Conservation (phyloP, 2,113 vertebrate species). For the Cyphomyrus plagiostoma region DNA sequence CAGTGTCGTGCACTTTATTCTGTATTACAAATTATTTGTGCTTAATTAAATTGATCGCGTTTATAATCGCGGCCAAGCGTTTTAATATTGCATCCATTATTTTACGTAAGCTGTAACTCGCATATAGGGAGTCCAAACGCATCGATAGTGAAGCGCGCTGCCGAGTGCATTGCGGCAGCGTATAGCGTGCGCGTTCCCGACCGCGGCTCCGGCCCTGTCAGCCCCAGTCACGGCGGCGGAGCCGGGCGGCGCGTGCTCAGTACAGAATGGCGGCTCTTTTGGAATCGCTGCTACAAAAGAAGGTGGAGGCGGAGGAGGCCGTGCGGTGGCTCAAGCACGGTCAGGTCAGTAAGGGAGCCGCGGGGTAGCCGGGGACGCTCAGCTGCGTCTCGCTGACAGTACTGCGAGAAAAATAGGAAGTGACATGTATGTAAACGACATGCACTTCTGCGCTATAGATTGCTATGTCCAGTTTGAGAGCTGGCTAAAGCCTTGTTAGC, state of each 20-base stretch:
- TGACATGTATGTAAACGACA: slow-evolving; percentile 36
- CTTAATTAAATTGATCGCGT: not conserved
- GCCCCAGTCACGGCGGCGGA: not conserved
- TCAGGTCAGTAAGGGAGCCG: slow-evolving; percentile 32
- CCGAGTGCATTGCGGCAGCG: slow-evolving; percentile 7
- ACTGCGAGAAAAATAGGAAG: not conserved
- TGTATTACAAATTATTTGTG: not conserved
- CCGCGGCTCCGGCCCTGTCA: not conserved
- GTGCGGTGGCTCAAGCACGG: slow-evolving; percentile 64
- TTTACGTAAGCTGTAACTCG: not conserved
- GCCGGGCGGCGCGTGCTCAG: slow-evolving; percentile 37
- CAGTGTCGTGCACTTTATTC: not conserved
- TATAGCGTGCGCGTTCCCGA: not conserved
- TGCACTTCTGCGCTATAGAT: slow-evolving; percentile 24
- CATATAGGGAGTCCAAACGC: not conserved
- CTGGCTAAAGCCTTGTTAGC: slow-evolving; percentile 15
- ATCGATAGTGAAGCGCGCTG: not conserved
- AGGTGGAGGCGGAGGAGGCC: slow-evolving; percentile 62
- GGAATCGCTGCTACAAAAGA: slow-evolving; percentile 73
- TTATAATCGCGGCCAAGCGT: not conserved
- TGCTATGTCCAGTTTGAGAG: slow-evolving; percentile 29
- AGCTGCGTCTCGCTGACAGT: accelerated
- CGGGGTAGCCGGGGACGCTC: accelerated
- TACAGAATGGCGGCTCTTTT: slow-evolving; percentile 86
- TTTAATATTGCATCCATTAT: not conserved